Evolutionary conservation across 2,113 vertebrate species (phyloP).

Genomic region (Hydrolagus affinis): DNA sequence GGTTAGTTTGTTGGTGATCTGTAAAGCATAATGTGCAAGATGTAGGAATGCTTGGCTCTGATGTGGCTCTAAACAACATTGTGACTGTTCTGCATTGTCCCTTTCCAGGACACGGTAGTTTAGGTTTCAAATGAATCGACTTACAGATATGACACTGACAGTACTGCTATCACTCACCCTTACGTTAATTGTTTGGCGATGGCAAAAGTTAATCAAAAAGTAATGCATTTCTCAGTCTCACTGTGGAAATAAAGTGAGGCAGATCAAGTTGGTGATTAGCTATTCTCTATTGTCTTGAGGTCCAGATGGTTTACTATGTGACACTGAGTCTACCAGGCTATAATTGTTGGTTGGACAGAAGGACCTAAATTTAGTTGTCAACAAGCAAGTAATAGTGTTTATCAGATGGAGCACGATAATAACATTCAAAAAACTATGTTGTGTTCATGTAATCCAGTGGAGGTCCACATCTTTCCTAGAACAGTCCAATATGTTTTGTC

Average conservation of each 20-base stretch:
- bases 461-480: too few species aligned
- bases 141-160: not conserved
- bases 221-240: not conserved
- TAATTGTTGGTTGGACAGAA: not conserved
- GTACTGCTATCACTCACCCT: not conserved
- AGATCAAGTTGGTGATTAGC: not conserved
- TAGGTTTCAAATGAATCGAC: not conserved
- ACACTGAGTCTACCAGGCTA: not conserved
- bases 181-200: not conserved
- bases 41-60: too few species aligned
- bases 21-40: too few species aligned
- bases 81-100: not conserved
- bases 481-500: too few species aligned
- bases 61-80: not conserved
- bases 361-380: not conserved
- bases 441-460: too few species aligned
- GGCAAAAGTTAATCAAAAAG: not conserved
- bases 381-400: not conserved
- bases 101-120: not conserved
- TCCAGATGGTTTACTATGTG: not conserved
- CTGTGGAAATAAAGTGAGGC: not conserved
- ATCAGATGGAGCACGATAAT: not conserved
- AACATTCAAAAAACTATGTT: too few species aligned
- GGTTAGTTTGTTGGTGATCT: too few species aligned
- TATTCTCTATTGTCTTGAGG: not conserved